Evolutionary conservation across 2,797 vertebrate species (phyloP).

Genomic region (Rhyacichthys aspro): DNA sequence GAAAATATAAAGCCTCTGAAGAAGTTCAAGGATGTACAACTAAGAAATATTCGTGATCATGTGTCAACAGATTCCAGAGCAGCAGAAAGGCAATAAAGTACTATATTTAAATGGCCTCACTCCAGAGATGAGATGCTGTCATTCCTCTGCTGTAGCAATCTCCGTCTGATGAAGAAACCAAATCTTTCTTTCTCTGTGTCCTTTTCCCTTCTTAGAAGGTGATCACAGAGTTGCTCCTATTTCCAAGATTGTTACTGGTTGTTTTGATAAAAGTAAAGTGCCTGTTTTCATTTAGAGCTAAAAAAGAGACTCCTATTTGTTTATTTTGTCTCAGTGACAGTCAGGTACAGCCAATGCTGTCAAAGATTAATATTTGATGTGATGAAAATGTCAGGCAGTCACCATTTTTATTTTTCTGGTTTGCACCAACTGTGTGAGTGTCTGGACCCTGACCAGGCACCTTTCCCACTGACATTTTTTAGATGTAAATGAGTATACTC

Average conservation of each 20-base stretch:
- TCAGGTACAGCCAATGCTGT: slow-evolving; percentile 46
- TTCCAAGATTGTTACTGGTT: slow-evolving; percentile 17
- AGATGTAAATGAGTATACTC: slow-evolving; percentile 22
- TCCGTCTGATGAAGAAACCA: slow-evolving; percentile 39
- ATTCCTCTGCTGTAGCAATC: slow-evolving; percentile 46
- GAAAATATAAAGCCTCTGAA: slow-evolving; percentile 15
- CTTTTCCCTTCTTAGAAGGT: slow-evolving; percentile 25
- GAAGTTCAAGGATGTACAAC: slow-evolving; percentile 31
- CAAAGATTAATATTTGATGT: slow-evolving; percentile 63
- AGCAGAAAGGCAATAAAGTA: slow-evolving; percentile 50
- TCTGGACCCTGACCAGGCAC: too few relatives aligned
- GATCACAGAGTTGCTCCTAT: slow-evolving; percentile 24
- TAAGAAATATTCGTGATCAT: slow-evolving; percentile 30
- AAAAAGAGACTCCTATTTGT: slow-evolving; percentile 28
- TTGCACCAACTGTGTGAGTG: neutral
- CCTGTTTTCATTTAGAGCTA: slow-evolving; percentile 23
- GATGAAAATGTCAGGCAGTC: slow-evolving; percentile 53
- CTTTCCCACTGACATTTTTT: too few relatives aligned
- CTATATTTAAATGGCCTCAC: slow-evolving; percentile 71
- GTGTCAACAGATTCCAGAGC: slow-evolving; percentile 28
- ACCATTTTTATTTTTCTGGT: slow-evolving; percentile 31
- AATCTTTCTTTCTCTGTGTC: slow-evolving; percentile 36
- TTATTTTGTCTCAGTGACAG: slow-evolving; percentile 44
- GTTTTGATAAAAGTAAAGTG: slow-evolving; percentile 13
- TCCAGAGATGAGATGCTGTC: slow-evolving; percentile 46